Evolutionary conservation across 2,888 invertebrate species (phyloP).

Genomic region (Clanis bilineata): DNA sequence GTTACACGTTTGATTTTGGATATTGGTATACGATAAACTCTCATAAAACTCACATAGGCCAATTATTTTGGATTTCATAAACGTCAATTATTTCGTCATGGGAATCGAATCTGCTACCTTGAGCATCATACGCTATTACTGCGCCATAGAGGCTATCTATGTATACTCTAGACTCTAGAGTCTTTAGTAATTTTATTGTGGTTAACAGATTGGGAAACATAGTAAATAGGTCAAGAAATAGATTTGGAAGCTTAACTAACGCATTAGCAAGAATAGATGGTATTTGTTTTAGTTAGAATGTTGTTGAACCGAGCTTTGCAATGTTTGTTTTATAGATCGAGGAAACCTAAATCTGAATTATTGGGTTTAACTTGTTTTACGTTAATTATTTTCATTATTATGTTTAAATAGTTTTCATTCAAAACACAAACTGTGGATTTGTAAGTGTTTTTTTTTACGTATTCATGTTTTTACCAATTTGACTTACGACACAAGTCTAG

Average conservation of each 20-base stretch:
- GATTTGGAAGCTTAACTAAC: conserved; percentile 10
- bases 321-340: background rate
- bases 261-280: conserved; percentile 4
- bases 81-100: background rate
- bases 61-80: too few relatives aligned
- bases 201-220: background rate
- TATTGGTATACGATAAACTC: too few relatives aligned
- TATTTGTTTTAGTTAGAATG: conserved; percentile 11
- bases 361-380: background rate
- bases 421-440: background rate
- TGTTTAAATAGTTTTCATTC: background rate
- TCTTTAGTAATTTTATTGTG: background rate
- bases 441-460: conserved; percentile 18
- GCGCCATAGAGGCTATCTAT: too few relatives aligned
- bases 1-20: too few relatives aligned
- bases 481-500: conserved; percentile 36
- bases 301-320: conserved; percentile 5
- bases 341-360: conserved; percentile 3
- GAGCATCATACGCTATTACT: background rate
- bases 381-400: background rate
- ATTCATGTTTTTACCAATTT: conserved; percentile 22
- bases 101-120: background rate
- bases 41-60: too few relatives aligned
- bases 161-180: too few relatives aligned
- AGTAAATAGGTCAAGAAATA: conserved; percentile 15